Conservation (phyloP, 2,888 invertebrate genomes). For the Caenorhabditis zanzibari region DNA sequence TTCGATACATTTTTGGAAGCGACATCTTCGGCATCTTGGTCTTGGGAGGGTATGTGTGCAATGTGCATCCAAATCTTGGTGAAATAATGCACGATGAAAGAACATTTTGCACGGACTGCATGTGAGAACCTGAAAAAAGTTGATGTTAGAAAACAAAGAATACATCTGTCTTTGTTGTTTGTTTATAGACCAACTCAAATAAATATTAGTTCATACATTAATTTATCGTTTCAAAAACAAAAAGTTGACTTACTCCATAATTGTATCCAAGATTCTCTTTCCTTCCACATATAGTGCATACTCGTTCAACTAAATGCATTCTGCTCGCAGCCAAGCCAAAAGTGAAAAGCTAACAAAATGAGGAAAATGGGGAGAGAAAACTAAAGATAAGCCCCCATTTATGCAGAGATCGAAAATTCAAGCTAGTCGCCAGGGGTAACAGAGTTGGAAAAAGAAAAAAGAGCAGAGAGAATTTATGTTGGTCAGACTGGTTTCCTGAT, state of each 20-base stretch:
- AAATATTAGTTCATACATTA: no score
- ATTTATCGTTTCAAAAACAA: no score
- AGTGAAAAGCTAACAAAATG: neutral
- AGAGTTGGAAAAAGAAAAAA: no score
- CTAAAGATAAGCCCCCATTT: neutral
- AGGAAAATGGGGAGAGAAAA: neutral
- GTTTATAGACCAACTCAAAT: no score
- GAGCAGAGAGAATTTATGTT: no score
- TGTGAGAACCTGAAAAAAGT: slow-evolving; percentile 1
- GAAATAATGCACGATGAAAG: neutral
- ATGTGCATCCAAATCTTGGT: neutral
- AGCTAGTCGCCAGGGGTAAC: neutral
- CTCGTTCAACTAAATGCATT: neutral
- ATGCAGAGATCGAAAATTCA: neutral
- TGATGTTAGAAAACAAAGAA: neutral
- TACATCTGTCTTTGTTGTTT: no score
- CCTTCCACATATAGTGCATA: neutral
- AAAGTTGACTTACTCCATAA: slow-evolving; percentile 1
- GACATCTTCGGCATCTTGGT: neutral
- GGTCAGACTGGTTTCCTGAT: no score
- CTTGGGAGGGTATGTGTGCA: neutral
- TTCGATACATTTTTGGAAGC: neutral
- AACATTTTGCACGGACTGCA: slow-evolving; percentile 19
- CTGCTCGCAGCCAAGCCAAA: no score
- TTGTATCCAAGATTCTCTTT: neutral